Conservation (phyloP, 2,888 invertebrate species). For the Protophormia terraenovae region DNA sequence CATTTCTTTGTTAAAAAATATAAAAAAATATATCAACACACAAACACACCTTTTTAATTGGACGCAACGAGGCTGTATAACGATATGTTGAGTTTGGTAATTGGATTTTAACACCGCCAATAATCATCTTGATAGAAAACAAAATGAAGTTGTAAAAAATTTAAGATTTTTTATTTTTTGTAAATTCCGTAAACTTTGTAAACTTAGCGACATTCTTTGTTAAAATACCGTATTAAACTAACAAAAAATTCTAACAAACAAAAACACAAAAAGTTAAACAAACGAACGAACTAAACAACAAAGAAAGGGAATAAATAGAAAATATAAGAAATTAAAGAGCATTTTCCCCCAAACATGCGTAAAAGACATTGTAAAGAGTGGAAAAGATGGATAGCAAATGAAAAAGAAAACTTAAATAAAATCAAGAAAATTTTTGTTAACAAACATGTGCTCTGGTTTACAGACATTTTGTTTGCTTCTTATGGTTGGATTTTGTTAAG, state of each 20-base stretch:
- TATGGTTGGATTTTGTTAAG: neutral
- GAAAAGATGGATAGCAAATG: neutral
- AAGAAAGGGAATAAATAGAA: constrained; percentile 12
- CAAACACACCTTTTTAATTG: constrained; percentile 85
- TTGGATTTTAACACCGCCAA: constrained; percentile 84
- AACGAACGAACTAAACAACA: constrained; percentile 1
- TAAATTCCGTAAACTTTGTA: constrained; percentile 24
- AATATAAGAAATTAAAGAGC: constrained; percentile 52
- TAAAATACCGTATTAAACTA: constrained; percentile 75
- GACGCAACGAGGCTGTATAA: constrained; percentile 82
- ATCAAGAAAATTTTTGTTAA: neutral
- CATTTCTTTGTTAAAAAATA: neutral
- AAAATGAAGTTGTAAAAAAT: constrained; percentile 62
- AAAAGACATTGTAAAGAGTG: constrained; percentile 23
- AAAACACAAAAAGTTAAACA: neutral
- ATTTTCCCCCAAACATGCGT: constrained; percentile 64
- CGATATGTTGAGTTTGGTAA: constrained; percentile 82
- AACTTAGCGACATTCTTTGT: constrained; percentile 73
- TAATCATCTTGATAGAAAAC: constrained; percentile 82
- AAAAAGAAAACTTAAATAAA: neutral
- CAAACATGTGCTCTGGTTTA: constrained; percentile 54
- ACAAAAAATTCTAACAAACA: constrained; percentile 46
- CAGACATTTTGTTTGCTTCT: constrained; percentile 13
- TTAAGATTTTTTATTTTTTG: constrained; percentile 10
- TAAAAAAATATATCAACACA: constrained; percentile 1